These are phyloP conservation scores for Protobothrops flavoviridis DNA, from an alignment of 2,113 vertebrate genomes.

Conservation along the genomic window DNA sequence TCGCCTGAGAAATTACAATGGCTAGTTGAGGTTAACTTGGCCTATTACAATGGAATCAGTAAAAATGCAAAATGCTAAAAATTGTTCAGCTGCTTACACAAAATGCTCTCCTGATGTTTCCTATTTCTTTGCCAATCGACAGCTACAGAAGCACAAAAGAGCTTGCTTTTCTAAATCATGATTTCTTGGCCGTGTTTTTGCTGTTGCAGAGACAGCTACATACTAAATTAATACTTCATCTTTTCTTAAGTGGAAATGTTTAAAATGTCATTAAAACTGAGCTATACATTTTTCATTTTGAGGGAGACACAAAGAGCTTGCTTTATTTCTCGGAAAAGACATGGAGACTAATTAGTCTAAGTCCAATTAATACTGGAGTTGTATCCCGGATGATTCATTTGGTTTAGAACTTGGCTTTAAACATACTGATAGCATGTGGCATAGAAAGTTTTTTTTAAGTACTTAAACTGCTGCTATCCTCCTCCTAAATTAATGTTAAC, in stretches of 20 bases:
- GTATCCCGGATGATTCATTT: slow-evolving; percentile 45
- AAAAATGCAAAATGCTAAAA: not conserved
- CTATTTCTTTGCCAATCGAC: slow-evolving; percentile 32
- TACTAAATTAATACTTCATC: slow-evolving; percentile 33
- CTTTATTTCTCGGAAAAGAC: slow-evolving; percentile 41
- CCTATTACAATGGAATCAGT: not conserved
- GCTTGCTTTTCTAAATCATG: slow-evolving; percentile 31
- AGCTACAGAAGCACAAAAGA: slow-evolving; percentile 31
- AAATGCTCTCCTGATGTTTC: slow-evolving; percentile 26
- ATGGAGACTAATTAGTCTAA: slow-evolving; percentile 51
- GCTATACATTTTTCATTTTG: slow-evolving; percentile 40
- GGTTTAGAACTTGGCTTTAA: slow-evolving; percentile 52
- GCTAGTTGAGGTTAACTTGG: not conserved
- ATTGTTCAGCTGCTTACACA: not conserved
- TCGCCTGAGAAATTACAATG: not conserved
- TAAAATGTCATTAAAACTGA: slow-evolving; percentile 48
- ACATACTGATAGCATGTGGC: slow-evolving; percentile 19
- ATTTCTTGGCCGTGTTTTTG: slow-evolving; percentile 26
- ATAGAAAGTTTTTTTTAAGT: slow-evolving; percentile 20
- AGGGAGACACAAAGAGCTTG: slow-evolving; percentile 33
- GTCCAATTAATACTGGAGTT: slow-evolving; percentile 51
- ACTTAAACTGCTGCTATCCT: not conserved
- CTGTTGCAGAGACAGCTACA: slow-evolving; percentile 20
- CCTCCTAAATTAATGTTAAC: slow-evolving; percentile 4
- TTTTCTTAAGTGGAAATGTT: slow-evolving; percentile 45